Conservation (phyloP, 2,888 invertebrate species). For the Aphidoletes aphidimyza region DNA sequence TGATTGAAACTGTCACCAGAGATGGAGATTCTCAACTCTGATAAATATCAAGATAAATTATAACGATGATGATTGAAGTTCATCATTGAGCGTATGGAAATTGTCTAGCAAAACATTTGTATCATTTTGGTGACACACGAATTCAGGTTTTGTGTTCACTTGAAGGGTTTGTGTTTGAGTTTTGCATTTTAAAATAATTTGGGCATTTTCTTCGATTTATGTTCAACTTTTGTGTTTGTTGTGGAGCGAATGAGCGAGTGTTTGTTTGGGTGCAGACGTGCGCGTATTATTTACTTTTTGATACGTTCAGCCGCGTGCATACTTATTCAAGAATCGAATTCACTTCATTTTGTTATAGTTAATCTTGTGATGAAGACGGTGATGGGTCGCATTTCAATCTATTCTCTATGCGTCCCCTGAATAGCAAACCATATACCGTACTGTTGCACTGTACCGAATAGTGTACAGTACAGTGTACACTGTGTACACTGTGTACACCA, state of each 20-base stretch:
- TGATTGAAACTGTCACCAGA: slow-evolving; percentile 4
- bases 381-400: slow-evolving; percentile 33
- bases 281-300: slow-evolving; percentile 22
- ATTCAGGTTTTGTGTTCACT: background rate
- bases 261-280: slow-evolving; percentile 5
- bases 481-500: background rate
- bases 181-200: slow-evolving; percentile 28
- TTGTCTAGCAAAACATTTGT: background rate
- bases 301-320: background rate
- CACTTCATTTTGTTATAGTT: slow-evolving; percentile 29
- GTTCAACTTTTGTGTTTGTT: background rate
- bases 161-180: background rate
- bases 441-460: background rate
- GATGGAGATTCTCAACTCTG: background rate
- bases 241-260: too few relatives aligned
- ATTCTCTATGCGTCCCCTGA: background rate
- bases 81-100: background rate
- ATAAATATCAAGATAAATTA: slow-evolving; percentile 36
- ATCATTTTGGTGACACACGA: background rate
- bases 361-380: slow-evolving; percentile 23
- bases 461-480: background rate
- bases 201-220: background rate
- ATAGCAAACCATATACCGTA: background rate
- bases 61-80: background rate
- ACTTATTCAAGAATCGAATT: slow-evolving; percentile 22